phyloP scores from a whole-genome alignment of 2,888 invertebrate genomes.

The Anarsia innoxiella region DNA sequence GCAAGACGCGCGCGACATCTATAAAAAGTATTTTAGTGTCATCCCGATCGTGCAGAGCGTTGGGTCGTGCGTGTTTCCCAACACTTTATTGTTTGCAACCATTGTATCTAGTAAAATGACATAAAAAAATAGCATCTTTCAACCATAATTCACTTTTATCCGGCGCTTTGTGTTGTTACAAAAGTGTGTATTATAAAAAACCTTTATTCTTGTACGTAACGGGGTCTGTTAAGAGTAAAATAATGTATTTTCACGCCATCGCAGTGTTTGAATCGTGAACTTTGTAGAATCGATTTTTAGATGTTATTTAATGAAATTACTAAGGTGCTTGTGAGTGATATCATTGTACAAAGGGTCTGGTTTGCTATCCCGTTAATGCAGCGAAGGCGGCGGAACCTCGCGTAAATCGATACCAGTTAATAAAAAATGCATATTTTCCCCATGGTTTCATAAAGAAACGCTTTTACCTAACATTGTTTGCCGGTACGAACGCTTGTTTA shows the following conservation, averaged over 20 bases:
- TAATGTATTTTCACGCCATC: conserved; percentile 64
- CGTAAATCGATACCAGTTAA: conserved; percentile 64
- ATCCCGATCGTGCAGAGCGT: conserved; percentile 51
- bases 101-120: conserved; percentile 60
- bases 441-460: conserved; percentile 55
- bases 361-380: conserved; percentile 34
- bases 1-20: conserved; percentile 54
- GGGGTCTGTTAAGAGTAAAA: conserved; percentile 48
- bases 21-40: conserved; percentile 58
- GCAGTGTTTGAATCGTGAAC: conserved; percentile 66
- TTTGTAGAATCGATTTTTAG: conserved; percentile 72
- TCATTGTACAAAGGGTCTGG: conserved; percentile 47
- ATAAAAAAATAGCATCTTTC: conserved; percentile 40
- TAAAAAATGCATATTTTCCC: conserved; percentile 72
- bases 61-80: conserved; percentile 36
- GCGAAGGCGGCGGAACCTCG: conserved; percentile 27
- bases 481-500: conserved; percentile 30
- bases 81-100: conserved; percentile 56
- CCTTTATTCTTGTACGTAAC: too few relatives aligned
- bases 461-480: conserved; percentile 23
- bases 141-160: conserved; percentile 29
- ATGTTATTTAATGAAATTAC: conserved; percentile 73
- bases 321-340: conserved; percentile 64
- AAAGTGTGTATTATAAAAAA: conserved; percentile 26
- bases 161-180: conserved; percentile 25